These are phyloP conservation scores for Serripes groenlandicus DNA, from an alignment of 2,888 invertebrate genomes.

Conservation along the genomic window DNA sequence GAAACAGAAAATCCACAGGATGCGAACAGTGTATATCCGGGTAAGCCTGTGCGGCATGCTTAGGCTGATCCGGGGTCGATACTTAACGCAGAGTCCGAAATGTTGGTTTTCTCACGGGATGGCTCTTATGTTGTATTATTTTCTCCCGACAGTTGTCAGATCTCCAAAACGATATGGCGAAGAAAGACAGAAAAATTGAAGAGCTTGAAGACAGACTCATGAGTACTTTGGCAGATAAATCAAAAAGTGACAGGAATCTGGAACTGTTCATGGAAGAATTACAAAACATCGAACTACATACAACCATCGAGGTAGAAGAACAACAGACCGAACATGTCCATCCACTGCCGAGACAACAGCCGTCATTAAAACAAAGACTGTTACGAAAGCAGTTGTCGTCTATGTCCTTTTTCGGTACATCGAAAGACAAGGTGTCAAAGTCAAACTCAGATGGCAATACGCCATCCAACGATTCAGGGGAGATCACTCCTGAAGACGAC, in stretches of 20 bases:
- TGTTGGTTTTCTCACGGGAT: no score
- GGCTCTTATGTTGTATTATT: no score
- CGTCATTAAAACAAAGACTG: conserved; percentile 26
- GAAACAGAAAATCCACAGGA: no score
- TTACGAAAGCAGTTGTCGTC: conserved; percentile 52
- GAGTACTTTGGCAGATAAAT: conserved; percentile 63
- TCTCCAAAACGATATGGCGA: conserved; percentile 13
- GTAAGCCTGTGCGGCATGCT: no score
- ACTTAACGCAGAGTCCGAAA: no score
- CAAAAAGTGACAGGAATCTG: conserved; percentile 50
- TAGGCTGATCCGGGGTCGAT: no score
- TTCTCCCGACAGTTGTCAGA: conserved; percentile 17
- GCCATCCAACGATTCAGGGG: background rate
- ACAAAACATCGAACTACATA: conserved; percentile 52
- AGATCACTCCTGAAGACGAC: conserved; percentile 7
- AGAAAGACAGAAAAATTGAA: conserved; percentile 33
- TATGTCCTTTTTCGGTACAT: conserved; percentile 40
- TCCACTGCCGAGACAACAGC: conserved; percentile 26
- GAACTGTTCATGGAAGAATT: conserved; percentile 64
- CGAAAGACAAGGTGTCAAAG: conserved; percentile 7
- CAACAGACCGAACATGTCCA: conserved; percentile 3
- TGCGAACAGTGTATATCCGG: no score
- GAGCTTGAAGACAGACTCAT: conserved; percentile 70
- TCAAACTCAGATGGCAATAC: background rate
- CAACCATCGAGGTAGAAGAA: conserved; percentile 30